Percentiles rank a stretch among this genome's conserved stretches.
Conservation (phyloP, 2,888 invertebrate genomes). For the Slavum lentiscoides region DNA sequence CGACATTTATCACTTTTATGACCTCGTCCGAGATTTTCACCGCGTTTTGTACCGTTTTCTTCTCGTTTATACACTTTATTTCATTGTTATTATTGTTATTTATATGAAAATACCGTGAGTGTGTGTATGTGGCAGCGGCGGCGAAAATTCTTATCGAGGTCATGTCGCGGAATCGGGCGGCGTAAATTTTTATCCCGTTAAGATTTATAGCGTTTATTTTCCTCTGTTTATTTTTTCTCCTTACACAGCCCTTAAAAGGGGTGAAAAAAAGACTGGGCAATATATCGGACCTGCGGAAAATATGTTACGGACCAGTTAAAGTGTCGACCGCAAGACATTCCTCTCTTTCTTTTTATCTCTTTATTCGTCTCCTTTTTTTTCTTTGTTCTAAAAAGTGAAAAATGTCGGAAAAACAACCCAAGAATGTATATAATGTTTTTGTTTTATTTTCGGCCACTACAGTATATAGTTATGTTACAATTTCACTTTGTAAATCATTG, state of each 20-base stretch:
- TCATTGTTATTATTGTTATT: slow-evolving; percentile 53
- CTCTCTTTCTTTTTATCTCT: slow-evolving; percentile 45
- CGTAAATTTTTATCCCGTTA: slow-evolving; percentile 51
- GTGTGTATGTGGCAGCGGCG: slow-evolving; percentile 38
- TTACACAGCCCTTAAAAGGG: slow-evolving; percentile 9
- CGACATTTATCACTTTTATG: slow-evolving; percentile 49
- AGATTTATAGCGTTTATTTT: slow-evolving; percentile 48
- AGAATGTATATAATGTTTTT: not conserved
- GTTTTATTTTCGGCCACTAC: not conserved
- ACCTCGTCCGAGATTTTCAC: slow-evolving; percentile 40
- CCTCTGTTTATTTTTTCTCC: not conserved
- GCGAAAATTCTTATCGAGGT: slow-evolving; percentile 52
- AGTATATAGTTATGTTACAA: no score
- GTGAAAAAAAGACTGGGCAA: not conserved
- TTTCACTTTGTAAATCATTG: no score
- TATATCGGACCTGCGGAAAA: slow-evolving; percentile 42
- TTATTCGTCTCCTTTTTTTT: slow-evolving; percentile 12
- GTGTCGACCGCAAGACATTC: slow-evolving; percentile 52
- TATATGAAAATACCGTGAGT: slow-evolving; percentile 44
- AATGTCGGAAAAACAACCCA: slow-evolving; percentile 7
- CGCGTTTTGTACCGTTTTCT: slow-evolving; percentile 23
- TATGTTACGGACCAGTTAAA: slow-evolving; percentile 50
- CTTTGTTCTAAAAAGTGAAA: slow-evolving; percentile 45
- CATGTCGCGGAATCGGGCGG: slow-evolving; percentile 42
- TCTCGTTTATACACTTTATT: slow-evolving; percentile 42